Evolutionary conservation across 2,888 invertebrate genomes (phyloP).

Genomic region (Nomada fabriciana): DNA sequence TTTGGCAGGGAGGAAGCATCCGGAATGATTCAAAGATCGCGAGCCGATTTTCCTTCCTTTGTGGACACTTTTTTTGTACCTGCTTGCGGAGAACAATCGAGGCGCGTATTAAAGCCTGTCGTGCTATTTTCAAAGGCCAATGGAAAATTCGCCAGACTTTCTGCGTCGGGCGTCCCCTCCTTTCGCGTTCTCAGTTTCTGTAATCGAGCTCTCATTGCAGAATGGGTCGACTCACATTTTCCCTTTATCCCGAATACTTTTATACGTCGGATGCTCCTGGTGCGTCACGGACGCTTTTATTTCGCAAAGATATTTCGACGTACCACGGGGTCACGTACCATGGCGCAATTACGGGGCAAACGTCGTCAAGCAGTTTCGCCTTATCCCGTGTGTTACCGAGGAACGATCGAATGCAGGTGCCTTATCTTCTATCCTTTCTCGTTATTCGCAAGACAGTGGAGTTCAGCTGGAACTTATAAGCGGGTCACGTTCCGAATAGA

Average conservation of each 20-base stretch:
- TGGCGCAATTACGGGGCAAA: neutral
- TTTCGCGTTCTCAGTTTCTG: neutral
- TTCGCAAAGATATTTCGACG: neutral
- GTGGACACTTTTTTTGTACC: neutral
- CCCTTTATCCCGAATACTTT: neutral
- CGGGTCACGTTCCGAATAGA: constrained; percentile 56
- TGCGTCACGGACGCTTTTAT: constrained; percentile 1
- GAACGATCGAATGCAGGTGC: constrained; percentile 17
- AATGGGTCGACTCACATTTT: neutral
- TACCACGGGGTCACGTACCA: constrained; percentile 5
- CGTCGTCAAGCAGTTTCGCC: constrained; percentile 4
- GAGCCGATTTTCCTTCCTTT: neutral
- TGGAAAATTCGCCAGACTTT: constrained; percentile 1
- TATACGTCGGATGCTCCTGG: neutral
- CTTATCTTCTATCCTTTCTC: neutral
- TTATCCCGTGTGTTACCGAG: neutral
- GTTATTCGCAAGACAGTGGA: neutral
- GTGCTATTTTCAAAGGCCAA: neutral
- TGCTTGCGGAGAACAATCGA: neutral
- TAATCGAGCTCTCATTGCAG: neutral
- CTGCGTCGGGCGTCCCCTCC: neutral
- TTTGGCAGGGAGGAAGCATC: neutral
- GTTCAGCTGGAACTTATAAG: constrained; percentile 13
- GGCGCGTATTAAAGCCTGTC: constrained; percentile 12
- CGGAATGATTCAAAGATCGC: neutral